Evolutionary conservation across 1,140 invertebrate species (phyloP), one percentile per base, ranked within the genome.

Genomic region (Atta texana): DNA sequence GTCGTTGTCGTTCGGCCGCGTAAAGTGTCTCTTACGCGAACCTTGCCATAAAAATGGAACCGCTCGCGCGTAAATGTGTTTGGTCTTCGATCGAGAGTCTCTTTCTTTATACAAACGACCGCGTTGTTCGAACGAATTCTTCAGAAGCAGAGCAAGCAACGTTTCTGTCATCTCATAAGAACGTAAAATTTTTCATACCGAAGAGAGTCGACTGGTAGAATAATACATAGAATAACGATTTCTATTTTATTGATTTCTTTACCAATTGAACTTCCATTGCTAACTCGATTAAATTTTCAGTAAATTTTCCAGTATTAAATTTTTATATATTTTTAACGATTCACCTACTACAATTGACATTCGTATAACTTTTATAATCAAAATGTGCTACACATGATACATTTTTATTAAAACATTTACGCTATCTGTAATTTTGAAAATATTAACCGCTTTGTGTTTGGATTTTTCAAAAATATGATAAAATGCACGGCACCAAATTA

Each of bases 1-100:
- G 12, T 44, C 57, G 44, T 61, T 74, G 68, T 59, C 80, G 55
- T 61, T 61, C 69, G 55, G 39, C 55, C 72, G 24, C 69, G 57
- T 74, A 84, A 84, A 75, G 80, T 74, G 80, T 84, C 80, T 75
- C 69, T 75, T 74, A 57, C 80, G 44, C 80, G 39, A 59, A 44
- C 24, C 53, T 12, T 28, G 39, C 78, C 78, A 66, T 82, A 82
- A 82, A 82, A 82, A 82, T 82, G 80, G 68, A 74, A 49, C 18
- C 55, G 69, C 44, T 84, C 80, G 80, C 68, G 80, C 68, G 39
- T 72, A 74, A 82, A 82, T 59, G 49, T 69, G 21, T 82, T 82
- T 82, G 80, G 66, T 34, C 66, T 71, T 59, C 78, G 78, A 82
- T 72, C 80, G 55, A 69, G 14, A 21, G 28, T 39, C 53, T 49